Evolutionary conservation across 2,113 vertebrate species (phyloP).

Genomic region (Hirundichthys speculiger): DNA sequence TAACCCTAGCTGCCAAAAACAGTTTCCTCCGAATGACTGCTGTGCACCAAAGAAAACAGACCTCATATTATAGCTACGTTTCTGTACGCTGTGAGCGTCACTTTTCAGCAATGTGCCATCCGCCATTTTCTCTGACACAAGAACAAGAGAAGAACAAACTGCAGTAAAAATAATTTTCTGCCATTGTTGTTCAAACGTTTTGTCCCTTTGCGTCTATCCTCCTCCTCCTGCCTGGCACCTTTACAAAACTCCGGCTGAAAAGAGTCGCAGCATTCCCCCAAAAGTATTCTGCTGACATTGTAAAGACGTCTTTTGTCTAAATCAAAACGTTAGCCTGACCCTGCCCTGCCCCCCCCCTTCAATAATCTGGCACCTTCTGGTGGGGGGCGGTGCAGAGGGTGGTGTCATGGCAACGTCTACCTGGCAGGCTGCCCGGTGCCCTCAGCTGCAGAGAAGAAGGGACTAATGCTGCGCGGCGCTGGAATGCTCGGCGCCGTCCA

Average conservation of each 20-base stretch:
- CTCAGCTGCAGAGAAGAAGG: conserved; percentile 85
- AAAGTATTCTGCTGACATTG: conserved; percentile 93
- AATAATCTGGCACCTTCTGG: conserved; percentile 90
- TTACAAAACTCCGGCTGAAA: conserved; percentile 88
- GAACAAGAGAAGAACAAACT: conserved; percentile 69
- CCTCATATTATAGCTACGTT: conserved; percentile 58
- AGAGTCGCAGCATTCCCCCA: conserved; percentile 90
- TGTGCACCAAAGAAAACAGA: conserved; percentile 63
- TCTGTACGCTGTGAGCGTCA: conserved; percentile 71
- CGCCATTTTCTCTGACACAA: conserved; percentile 92
- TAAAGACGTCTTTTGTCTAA: conserved; percentile 97
- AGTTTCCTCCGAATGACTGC: conserved; percentile 57
- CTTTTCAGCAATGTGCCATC: conserved; percentile 85
- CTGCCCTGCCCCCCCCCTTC: conserved; percentile 85
- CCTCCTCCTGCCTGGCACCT: conserved; percentile 80
- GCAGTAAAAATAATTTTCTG: conserved; percentile 76
- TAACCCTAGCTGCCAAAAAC: conserved; percentile 83
- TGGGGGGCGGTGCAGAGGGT: conserved; percentile 54
- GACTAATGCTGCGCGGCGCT: conserved; percentile 88
- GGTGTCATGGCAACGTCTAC: conserved; percentile 93
- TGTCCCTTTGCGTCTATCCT: conserved; percentile 65
- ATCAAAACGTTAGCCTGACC: conserved; percentile 89
- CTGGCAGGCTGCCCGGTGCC: conserved; percentile 93
- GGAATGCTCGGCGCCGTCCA: conserved; percentile 88
- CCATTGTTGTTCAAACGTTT: conserved; percentile 82